Evolutionary conservation across 2,113 vertebrate species (phyloP), one percentile per base, ranked within the genome.

Genomic region (Pluvialis apricaria): DNA sequence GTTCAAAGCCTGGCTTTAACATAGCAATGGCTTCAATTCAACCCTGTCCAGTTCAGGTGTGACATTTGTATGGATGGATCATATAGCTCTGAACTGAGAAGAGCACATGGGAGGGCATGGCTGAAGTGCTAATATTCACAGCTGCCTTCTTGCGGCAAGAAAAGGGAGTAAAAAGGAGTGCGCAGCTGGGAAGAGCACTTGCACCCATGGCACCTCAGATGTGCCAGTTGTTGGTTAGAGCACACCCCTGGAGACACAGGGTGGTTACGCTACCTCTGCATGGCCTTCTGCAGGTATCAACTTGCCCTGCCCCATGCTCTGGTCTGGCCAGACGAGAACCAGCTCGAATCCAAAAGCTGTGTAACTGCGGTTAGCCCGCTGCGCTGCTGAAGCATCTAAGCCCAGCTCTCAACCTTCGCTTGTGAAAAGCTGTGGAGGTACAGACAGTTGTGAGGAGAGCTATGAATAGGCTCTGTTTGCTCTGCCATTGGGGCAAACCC

Each of bases 331-430:
- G 96, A 91, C 82, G 85, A 96, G 61, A 91, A 90, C 58, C 40
- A 2, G 34, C 82, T 94, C 31, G 77, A 70, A 77, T 82, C 84
- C 89, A 84, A 82, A 94, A 89, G 40, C 78, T 71, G 25, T 38
- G 17, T 78, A 58, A 40, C 65, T 92, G 93, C 65, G 94, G 95
- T 97, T 96, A 95, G 66, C 31, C 52, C 72, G 78, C 71, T 93
- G 54, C 3, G 1, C 78, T 91, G 66, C 49, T 91, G 1, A 0
- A 61, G 54, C 52, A 76, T 15, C 44, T 80, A 71, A 80, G 34
- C 24, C 52, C 22, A 54, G 47, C 34, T 75, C n/a, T 89, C 73
- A 69, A 8, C 44, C 9, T 72, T n/a, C n/a, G 44, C 61, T 85
- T 88, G 42, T 28, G 38, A 80, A 87, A 95, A 90, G 54, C 71